Evolutionary conservation across 2,888 invertebrate species (phyloP), one percentile per base, ranked within the genome.

Genomic region (Campoletis raptor): DNA sequence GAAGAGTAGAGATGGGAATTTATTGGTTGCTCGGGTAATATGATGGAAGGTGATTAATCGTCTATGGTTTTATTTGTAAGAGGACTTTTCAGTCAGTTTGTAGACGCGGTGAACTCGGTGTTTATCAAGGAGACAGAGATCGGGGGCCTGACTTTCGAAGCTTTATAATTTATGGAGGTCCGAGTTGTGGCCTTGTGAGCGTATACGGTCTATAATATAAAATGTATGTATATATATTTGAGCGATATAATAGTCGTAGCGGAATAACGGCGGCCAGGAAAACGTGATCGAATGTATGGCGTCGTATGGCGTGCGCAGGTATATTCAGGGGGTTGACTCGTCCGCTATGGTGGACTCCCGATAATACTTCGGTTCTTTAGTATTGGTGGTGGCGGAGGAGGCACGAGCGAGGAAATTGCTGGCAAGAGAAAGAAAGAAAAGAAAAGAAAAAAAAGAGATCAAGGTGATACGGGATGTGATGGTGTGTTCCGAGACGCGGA

Each of bases 261-360:
- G 76, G 70, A 80, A 80, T 76, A 83, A 83, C 80, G 79, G 76
- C 76, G 42, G 54, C n/a, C 24, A 45, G 54, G 54, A 86, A 77
- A 86, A 86, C 85, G 80, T 83, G 85, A 83, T 86, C 83, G 80
- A 70, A 67, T 73, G 83, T 66, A 82, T 45, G 45, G 81, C 74
- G 66, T 48, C 30, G 24, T 45, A 61, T 54, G 8, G 66, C 69
- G 67, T 66, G 37, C 15, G 21, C 77, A 66, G 77, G 57, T 73
- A 72, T 66, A 57, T 45, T 42, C 6, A 69, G 42, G 30, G 78
- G 74, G 36, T 74, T 40, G 74, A 37, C 37, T 48, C 45, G 74
- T 69, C 52, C 69, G 67, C 74, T 57, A 72, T 67, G 24, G 73
- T 61, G 36, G 30, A 61, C 37, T 66, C 45, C 36, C 48, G 64